phyloP scores from a whole-genome alignment of 2,888 invertebrate genomes.

The Hirtodrosophila alboralis region DNA sequence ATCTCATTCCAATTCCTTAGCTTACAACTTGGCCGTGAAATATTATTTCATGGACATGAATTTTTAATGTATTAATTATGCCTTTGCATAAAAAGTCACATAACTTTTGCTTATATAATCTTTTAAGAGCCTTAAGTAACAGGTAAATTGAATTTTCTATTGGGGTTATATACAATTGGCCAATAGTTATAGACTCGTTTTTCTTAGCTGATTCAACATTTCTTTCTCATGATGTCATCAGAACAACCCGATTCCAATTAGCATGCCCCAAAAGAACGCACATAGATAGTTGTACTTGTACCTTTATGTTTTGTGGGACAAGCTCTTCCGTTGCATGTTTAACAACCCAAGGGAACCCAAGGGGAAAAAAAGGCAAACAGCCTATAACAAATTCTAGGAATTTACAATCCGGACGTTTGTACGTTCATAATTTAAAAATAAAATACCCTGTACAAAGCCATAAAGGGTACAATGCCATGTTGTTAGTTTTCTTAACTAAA shows the following conservation, averaged over 20 bases:
- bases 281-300: conserved; percentile 1
- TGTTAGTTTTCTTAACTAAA: neutral
- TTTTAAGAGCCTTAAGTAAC: neutral
- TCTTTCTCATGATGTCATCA: conserved; percentile 52
- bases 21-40: conserved; percentile 36
- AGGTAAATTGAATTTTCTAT: too few relatives aligned
- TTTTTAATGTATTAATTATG: conserved; percentile 54
- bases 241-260: conserved; percentile 36
- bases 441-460: conserved; percentile 1
- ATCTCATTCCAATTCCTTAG: conserved; percentile 30
- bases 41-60: conserved; percentile 40
- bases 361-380: conserved; percentile 15
- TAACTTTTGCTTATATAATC: conserved; percentile 31
- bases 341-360: conserved; percentile 11
- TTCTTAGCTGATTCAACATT: conserved; percentile 5
- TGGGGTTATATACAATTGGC: too few relatives aligned
- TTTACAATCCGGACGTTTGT: conserved; percentile 26
- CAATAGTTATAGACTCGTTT: neutral
- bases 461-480: conserved; percentile 3
- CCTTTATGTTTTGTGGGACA: conserved; percentile 10
- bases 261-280: conserved; percentile 10
- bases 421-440: conserved; percentile 4
- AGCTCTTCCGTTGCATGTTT: conserved; percentile 54
- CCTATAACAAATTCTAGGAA: conserved; percentile 45
- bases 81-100: conserved; percentile 8